These are phyloP conservation scores for Drosophila bifasciata DNA, from an alignment of 1,140 invertebrate genomes.

Conservation along the genomic window DNA sequence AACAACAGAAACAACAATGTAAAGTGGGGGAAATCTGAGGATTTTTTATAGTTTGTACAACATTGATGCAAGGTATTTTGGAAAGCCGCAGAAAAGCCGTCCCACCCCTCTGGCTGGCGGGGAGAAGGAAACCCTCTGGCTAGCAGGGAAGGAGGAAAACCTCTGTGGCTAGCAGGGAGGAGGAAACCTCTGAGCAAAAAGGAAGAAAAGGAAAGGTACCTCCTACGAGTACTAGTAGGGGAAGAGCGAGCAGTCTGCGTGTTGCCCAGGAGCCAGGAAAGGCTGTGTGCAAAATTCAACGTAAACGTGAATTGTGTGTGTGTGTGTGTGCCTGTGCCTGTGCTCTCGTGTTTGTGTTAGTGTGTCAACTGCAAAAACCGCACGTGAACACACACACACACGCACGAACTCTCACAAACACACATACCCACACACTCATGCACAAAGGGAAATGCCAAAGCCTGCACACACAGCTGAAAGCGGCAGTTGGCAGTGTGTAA, in stretches of 20 bases:
- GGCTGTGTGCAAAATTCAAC: constrained; percentile 66
- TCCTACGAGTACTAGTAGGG: no score
- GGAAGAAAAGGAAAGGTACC: no score
- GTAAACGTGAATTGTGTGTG: constrained; percentile 78
- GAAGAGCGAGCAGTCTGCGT: constrained; percentile 10
- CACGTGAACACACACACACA: constrained; percentile 48
- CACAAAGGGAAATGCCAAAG: constrained; percentile 58
- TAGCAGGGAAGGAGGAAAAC: not conserved
- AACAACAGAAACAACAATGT: constrained; percentile 32
- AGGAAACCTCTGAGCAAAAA: not conserved
- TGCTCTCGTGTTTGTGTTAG: constrained; percentile 47
- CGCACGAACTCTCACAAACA: constrained; percentile 17
- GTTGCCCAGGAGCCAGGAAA: constrained; percentile 25
- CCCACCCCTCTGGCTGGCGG: not conserved
- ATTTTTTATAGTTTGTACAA: constrained; percentile 36
- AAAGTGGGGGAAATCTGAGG: constrained; percentile 45
- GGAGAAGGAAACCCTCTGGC: not conserved
- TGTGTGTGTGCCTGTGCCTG: constrained; percentile 19
- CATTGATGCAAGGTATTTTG: constrained; percentile 70
- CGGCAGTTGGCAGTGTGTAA: constrained; percentile 30
- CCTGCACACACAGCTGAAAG: constrained; percentile 45
- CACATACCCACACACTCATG: constrained; percentile 16
- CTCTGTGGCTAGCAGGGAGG: not conserved
- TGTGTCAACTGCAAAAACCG: constrained; percentile 77
- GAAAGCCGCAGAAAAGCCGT: constrained; percentile 51